Evolutionary conservation across 2,797 vertebrate species (phyloP).

Genomic region (Dicrostonyx torquatus): DNA sequence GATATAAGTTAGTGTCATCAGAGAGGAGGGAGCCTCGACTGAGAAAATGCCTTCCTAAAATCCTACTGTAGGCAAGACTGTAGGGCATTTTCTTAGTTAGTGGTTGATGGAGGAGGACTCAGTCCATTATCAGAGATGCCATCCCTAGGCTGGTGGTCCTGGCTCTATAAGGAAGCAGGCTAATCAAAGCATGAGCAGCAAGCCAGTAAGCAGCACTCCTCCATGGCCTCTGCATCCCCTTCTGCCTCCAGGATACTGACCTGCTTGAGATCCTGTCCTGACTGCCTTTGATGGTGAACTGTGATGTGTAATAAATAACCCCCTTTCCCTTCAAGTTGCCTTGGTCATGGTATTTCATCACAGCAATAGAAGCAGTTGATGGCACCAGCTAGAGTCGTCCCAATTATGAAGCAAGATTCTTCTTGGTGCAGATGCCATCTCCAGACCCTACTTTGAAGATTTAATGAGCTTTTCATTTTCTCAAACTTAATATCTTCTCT

Average conservation of each 20-base stretch:
- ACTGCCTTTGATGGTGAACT: not conserved
- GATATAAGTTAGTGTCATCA: not conserved
- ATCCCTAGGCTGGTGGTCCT: not conserved
- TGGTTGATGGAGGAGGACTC: not conserved
- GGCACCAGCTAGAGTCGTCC: not conserved
- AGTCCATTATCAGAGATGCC: not conserved
- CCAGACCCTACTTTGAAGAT: not conserved
- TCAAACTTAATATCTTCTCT: not conserved
- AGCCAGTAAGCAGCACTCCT: not conserved
- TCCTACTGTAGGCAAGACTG: too few relatives aligned
- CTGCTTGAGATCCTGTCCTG: not conserved
- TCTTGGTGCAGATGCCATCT: not conserved
- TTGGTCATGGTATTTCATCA: not conserved
- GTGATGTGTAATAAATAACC: not conserved
- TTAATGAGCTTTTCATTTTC: not conserved
- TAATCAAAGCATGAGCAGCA: not conserved
- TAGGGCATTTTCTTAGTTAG: not conserved
- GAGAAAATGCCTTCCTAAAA: not conserved
- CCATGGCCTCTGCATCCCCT: not conserved
- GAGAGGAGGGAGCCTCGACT: not conserved
- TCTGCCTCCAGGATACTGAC: not conserved
- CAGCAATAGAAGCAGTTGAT: not conserved
- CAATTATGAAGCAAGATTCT: too few relatives aligned
- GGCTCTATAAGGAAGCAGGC: not conserved
- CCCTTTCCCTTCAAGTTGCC: too few relatives aligned